Conservation (phyloP, 2,888 invertebrate genomes). For the Spilarctia lutea region DNA sequence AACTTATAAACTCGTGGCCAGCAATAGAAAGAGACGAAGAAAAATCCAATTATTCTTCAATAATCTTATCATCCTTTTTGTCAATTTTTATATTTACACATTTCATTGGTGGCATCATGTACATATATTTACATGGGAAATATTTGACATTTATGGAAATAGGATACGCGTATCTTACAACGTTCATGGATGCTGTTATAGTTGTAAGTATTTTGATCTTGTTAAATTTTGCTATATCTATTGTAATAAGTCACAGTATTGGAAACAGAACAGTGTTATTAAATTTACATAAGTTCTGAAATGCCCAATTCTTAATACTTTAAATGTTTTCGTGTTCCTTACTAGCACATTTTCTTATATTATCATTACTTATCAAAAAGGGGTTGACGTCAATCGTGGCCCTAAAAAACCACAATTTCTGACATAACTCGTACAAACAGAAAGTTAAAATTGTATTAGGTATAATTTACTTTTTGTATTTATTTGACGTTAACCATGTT, state of each 20-base stretch:
- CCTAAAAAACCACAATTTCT: background rate
- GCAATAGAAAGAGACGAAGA: conserved; percentile 21
- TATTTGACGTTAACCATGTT: background rate
- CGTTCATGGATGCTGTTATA: conserved; percentile 25
- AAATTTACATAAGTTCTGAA: too few species aligned
- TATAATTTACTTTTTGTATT: background rate
- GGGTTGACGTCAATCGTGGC: background rate
- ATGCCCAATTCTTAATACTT: too few species aligned
- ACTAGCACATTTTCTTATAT: too few species aligned
- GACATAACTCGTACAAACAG: background rate
- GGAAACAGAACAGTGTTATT: too few species aligned
- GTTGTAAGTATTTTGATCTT: conserved; percentile 26
- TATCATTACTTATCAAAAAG: too few species aligned
- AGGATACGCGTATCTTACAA: conserved; percentile 32
- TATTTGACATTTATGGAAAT: conserved; percentile 30
- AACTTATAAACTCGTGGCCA: conserved; percentile 32
- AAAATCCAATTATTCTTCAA: background rate
- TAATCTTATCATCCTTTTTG: conserved; percentile 2
- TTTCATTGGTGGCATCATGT: background rate
- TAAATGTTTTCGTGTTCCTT: too few species aligned
- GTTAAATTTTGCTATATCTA: background rate
- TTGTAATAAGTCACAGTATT: background rate
- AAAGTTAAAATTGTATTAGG: background rate
- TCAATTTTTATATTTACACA: conserved; percentile 2
- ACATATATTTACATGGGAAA: background rate